Percentiles rank a stretch among this genome's conserved stretches.
phyloP scores from a whole-genome alignment of 2,113 vertebrate species.

The Todiramphus saurophagus region DNA sequence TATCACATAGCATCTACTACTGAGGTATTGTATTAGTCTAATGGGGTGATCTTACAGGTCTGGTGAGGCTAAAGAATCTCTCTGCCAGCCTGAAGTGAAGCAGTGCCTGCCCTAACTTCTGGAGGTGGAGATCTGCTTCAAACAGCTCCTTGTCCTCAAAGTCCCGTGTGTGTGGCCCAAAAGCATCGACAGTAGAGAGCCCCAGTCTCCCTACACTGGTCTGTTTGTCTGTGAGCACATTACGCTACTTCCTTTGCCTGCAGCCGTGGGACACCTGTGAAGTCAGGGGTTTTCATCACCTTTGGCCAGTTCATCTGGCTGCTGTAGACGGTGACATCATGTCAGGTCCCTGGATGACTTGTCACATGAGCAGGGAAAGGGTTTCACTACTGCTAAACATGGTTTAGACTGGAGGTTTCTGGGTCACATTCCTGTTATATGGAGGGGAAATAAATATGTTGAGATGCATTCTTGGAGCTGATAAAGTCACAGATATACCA shows the following conservation, averaged over 20 bases:
- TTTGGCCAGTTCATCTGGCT: background rate
- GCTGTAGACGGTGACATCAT: background rate
- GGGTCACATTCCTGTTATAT: rapidly evolving
- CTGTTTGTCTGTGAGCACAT: background rate
- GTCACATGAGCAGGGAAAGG: background rate
- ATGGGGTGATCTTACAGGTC: background rate
- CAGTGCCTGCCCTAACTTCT: background rate
- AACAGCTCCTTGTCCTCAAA: background rate
- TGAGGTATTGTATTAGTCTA: background rate
- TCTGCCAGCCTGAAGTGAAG: background rate
- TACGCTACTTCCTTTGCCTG: background rate
- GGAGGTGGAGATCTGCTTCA: background rate
- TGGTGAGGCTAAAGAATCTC: background rate
- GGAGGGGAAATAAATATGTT: too few species aligned
- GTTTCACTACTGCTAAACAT: background rate
- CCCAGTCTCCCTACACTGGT: background rate
- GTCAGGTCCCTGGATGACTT: background rate
- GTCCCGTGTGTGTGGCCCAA: rapidly evolving
- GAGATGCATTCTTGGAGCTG: background rate
- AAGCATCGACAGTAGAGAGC: background rate
- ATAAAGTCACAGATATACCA: background rate
- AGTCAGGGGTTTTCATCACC: background rate
- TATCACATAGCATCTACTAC: too few species aligned
- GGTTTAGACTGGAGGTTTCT: background rate
- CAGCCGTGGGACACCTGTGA: background rate